Conservation (phyloP, 2,888 invertebrate species). For the Rhogogaster chlorosoma region DNA sequence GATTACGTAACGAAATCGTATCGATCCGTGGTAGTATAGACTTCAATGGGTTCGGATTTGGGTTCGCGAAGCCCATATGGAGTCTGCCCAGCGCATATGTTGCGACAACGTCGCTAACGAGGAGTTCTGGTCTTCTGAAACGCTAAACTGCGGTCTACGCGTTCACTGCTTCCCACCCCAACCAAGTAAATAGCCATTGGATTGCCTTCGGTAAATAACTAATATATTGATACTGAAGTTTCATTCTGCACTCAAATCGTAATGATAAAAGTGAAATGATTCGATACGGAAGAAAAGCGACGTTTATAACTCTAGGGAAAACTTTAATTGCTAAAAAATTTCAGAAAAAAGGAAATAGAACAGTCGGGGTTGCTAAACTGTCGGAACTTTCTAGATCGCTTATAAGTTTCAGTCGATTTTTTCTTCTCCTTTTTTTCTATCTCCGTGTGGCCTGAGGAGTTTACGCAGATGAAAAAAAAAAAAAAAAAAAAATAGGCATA, state of each 20-base stretch:
- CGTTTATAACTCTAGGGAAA: background rate
- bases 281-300: background rate
- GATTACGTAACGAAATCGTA: slow-evolving; percentile 66
- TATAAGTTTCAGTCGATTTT: slow-evolving; percentile 23
- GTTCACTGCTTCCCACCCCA: slow-evolving; percentile 65
- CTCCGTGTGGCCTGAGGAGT: background rate
- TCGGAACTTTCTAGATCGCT: slow-evolving; percentile 33
- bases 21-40: slow-evolving; percentile 63
- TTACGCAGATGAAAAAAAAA: slow-evolving; percentile 10
- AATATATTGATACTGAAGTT: slow-evolving; percentile 57
- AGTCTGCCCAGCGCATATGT: slow-evolving; percentile 77
- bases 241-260: background rate
- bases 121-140: slow-evolving; percentile 73
- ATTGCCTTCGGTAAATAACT: slow-evolving; percentile 72
- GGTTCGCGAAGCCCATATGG: slow-evolving; percentile 74
- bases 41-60: slow-evolving; percentile 64
- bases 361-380: background rate
- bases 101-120: slow-evolving; percentile 77
- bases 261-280: background rate
- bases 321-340: background rate
- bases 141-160: slow-evolving; percentile 73
- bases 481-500: slow-evolving; percentile 13
- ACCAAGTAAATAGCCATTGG: slow-evolving; percentile 75
- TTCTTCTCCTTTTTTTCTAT: background rate
- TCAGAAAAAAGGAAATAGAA: background rate